Percentiles rank a stretch among this genome's conserved stretches.
Evolutionary conservation across 2,888 invertebrate species (phyloP).

Genomic region (Trissolcus japonicus): DNA sequence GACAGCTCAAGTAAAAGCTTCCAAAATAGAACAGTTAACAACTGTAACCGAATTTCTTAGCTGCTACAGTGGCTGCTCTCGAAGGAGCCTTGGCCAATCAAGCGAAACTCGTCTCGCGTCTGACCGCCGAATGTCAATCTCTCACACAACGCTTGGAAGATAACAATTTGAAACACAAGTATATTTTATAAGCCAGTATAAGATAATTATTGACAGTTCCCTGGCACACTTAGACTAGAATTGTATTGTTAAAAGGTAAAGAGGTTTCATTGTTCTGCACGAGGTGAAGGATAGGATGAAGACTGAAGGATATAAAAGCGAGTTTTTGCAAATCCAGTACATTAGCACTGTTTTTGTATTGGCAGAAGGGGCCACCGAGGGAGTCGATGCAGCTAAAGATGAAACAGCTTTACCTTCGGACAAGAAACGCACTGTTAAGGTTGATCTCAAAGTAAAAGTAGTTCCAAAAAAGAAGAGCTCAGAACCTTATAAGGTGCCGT

Average conservation of each 20-base stretch:
- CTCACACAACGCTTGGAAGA: slow-evolving; percentile 94
- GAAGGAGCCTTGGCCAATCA: slow-evolving; percentile 93
- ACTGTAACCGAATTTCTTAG: slow-evolving; percentile 79
- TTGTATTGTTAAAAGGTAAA: slow-evolving; percentile 44
- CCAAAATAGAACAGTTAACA: slow-evolving; percentile 20
- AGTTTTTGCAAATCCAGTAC: slow-evolving; percentile 23
- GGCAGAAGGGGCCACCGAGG: slow-evolving; percentile 70
- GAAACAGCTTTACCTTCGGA: slow-evolving; percentile 68
- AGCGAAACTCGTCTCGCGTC: slow-evolving; percentile 94
- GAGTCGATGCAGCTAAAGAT: slow-evolving; percentile 65
- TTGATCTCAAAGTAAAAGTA: slow-evolving; percentile 75
- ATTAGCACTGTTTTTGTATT: slow-evolving; percentile 68
- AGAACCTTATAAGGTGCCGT: slow-evolving; percentile 69
- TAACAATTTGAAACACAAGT: slow-evolving; percentile 92
- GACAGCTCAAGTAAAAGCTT: slow-evolving; percentile 1
- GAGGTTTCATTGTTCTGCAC: slow-evolving; percentile 50
- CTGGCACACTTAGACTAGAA: slow-evolving; percentile 48
- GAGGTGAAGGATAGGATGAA: slow-evolving; percentile 4
- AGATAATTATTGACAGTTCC: slow-evolving; percentile 1
- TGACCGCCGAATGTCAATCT: slow-evolving; percentile 91
- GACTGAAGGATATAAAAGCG: slow-evolving; percentile 46
- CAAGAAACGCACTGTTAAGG: slow-evolving; percentile 74
- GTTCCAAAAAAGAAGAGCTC: slow-evolving; percentile 72
- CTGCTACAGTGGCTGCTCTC: slow-evolving; percentile 92
- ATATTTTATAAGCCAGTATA: slow-evolving; percentile 65